Evolutionary conservation across 1,140 invertebrate species (phyloP), one percentile per base, ranked within the genome.

Genomic region (Penaeus japonicus): DNA sequence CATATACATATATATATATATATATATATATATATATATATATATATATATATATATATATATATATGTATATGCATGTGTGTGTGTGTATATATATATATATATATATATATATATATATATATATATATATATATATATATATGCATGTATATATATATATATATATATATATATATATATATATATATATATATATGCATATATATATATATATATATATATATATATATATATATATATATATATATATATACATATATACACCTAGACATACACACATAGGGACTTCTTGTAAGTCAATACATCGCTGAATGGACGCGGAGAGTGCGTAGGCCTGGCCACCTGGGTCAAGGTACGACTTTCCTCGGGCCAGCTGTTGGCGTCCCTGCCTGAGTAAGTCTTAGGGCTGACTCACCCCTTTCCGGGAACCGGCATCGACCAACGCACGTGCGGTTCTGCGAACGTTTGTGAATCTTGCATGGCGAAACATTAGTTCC

Each of bases 71-170:
- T 62, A 57, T 30, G 59, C n/a, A 4, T 18, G 24, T 1, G 59
- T 35, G 32, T 30, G 59, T 35, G 32, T 47, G 70, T 22, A 84
- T 54, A 47, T 47, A 84, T 47, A 84, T 15, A 84, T 47, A 84
- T 47, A 84, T 47, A 84, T 47, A 84, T 22, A 84, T 47, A 84
- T 39, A 84, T n/a, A 84, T 47, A 84, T 73, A 70, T 47, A 84
- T 70, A 84, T 70, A 84, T 70, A 84, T 70, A 84, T 70, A 84
- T 70, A 84, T 70, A 84, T 70, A 84, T 70, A 84, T 70, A 84
- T 70, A 84, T 70, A 84, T 70, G 65, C 47, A 84, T 70, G 65
- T 70, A 81, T 57, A 81, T 24, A 81, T 27, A 81, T 27, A 55
- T 27, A 81, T 7, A 81, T 57, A 54, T 57, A 81, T 24, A 53